A percentile compares a stretch with the other conserved stretches of the same genome.
Evolutionary conservation across 2,113 vertebrate genomes (phyloP).

Genomic region (Prunella fulvescens): DNA sequence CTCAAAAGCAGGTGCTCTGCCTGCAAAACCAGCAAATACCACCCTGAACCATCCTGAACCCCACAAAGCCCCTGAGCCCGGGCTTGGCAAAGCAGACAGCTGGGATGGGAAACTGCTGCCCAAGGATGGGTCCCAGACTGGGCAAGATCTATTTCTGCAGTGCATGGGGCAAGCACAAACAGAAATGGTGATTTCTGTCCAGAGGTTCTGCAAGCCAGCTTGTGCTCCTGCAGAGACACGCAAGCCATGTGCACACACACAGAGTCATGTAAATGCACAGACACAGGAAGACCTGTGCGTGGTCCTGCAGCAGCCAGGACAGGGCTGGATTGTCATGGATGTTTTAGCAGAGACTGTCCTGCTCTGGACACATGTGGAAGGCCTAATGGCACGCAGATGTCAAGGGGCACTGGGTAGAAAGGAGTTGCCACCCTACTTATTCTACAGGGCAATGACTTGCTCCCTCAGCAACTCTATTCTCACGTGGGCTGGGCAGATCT

Average conservation of each 20-base stretch:
- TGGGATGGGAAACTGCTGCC: not conserved
- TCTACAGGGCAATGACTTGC: not conserved
- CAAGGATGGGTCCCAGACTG: not conserved
- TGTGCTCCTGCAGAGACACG: not conserved
- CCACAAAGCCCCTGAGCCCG: rapidly evolving
- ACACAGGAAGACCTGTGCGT: rapidly evolving
- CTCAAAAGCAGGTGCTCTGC: not conserved
- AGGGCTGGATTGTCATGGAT: not conserved
- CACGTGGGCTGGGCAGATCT: not conserved
- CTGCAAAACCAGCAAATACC: not conserved
- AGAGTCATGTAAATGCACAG: not conserved
- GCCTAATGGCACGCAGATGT: not conserved
- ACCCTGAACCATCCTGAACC: not conserved
- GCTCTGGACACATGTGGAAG: not conserved
- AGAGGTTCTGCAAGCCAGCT: not conserved
- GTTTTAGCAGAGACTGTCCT: not conserved
- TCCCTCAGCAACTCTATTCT: not conserved
- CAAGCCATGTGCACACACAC: not conserved
- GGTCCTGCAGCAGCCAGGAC: not conserved
- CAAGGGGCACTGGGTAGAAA: not conserved
- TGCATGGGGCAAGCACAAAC: not conserved
- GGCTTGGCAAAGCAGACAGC: not conserved
- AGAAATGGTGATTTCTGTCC: not conserved
- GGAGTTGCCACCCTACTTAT: not conserved
- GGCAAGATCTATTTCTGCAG: not conserved